Percentiles rank a stretch among this genome's conserved stretches.
Conservation (phyloP, 1,140 invertebrate species). For the Brachionus manjavacas region DNA sequence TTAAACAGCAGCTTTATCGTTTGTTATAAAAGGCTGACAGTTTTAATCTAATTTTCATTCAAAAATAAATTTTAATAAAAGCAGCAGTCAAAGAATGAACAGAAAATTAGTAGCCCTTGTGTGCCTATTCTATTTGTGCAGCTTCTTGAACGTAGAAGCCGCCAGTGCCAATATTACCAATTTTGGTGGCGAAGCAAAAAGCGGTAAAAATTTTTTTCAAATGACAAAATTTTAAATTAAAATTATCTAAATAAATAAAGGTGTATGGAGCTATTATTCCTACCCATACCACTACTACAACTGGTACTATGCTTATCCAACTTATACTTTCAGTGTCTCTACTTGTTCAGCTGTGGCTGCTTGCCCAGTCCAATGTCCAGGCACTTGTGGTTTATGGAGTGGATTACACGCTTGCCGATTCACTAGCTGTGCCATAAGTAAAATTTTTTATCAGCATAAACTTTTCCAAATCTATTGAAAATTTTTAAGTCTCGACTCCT, state of each 20-base stretch:
- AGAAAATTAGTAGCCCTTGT: neutral
- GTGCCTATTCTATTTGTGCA: neutral
- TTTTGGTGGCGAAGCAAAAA: neutral
- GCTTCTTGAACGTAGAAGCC: neutral
- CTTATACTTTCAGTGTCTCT: neutral
- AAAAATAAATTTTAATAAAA: neutral
- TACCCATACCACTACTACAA: conserved; percentile 31
- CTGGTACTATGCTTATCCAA: conserved; percentile 34
- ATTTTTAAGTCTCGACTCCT: neutral
- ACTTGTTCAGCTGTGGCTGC: neutral
- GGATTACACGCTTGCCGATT: conserved; percentile 39
- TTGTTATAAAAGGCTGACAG: conserved; percentile 1
- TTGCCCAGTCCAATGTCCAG: conserved; percentile 35
- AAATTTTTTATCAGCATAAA: neutral
- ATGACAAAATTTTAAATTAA: neutral
- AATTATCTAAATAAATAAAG: neutral
- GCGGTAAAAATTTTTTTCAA: neutral
- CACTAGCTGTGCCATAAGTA: conserved; percentile 12
- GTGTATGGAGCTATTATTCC: neutral
- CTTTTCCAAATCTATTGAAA: neutral
- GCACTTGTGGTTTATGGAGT: conserved; percentile 22
- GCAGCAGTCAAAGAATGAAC: conserved; percentile 20
- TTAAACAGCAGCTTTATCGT: neutral
- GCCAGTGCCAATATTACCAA: neutral
- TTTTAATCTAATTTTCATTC: neutral